Base-by-base conservation (phyloP, 2,888 invertebrate species). In the Trissolcus japonicus region DNA sequence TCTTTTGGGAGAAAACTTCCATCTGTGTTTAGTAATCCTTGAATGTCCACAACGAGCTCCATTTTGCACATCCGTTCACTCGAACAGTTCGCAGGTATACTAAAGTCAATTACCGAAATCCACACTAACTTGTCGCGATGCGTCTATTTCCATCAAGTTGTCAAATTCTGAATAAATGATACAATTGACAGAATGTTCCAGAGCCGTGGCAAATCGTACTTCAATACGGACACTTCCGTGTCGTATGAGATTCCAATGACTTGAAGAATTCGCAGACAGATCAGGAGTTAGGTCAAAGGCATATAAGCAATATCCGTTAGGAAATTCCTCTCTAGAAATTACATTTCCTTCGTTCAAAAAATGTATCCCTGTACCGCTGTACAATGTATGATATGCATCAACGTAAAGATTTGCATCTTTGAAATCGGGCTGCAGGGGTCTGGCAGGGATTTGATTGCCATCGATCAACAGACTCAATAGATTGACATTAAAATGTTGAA, bases 251-350 rank as follows among this genome's bases (percentile, higher is more conserved):
- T n/a, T n/a, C n/a, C n/a, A n/a, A n/a, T n/a, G n/a, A n/a, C 29
- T 14, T 7, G 16, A 63, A 46, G 21, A 14, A 61, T 80, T 80
- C 13, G 81, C 82, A 2, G 80, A 81, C 2, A 82, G 57, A 77
- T 83, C 82, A 2, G 82, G 82, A 3, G 82, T 83, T 1, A 85
- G 61, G 63, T 85, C 84, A 46, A 85, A 84, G 11, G 79, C 82
- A 35, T 79, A 79, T 1, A 86, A 57, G 54, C 75, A 76, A 46
- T 81, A 80, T 0, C 82, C 83, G 4, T 66, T 11, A 2, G 75
- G 21, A 46, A 81, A 83, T 4, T 68, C 53, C 2, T 54, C 7
- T 14, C 82, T 51, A 7, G 62, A 62, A 25, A 83, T 76, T 25
- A 54, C 50, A 46, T 82, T 79, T 4, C 80, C 82, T 17, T 78